Evolutionary conservation across 2,113 vertebrate genomes (phyloP).

Genomic region (Prunella fulvescens): DNA sequence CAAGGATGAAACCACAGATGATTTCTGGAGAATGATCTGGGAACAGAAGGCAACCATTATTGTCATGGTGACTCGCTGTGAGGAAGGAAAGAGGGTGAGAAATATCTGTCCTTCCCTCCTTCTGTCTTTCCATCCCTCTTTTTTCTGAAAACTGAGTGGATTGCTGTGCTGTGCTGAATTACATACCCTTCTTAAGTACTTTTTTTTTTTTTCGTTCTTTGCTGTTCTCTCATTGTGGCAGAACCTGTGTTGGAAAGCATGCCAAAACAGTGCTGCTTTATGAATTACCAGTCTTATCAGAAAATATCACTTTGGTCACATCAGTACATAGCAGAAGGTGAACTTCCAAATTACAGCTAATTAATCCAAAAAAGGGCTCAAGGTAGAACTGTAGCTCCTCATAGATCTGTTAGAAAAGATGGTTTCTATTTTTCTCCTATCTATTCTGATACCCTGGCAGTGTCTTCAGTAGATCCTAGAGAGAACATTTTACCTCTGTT

Average conservation of each 20-base stretch:
- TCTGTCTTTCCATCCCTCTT: neutral
- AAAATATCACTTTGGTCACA: neutral
- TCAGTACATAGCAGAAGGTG: neutral
- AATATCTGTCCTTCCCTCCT: neutral
- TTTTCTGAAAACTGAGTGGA: neutral
- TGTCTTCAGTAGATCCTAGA: neutral
- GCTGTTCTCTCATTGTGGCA: neutral
- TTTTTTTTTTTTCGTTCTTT: neutral
- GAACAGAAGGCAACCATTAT: conserved; percentile 95
- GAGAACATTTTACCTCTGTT: neutral
- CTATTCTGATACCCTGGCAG: neutral
- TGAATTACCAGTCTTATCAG: neutral
- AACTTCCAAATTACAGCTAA: neutral
- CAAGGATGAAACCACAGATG: conserved; percentile 89
- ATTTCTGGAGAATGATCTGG: conserved; percentile 99
- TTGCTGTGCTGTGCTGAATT: neutral
- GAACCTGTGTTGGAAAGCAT: neutral
- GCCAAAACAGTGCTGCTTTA: neutral
- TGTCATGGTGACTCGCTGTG: conserved; percentile 97
- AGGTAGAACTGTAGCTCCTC: neutral
- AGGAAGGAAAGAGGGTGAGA: conserved; percentile 92
- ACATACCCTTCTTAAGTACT: neutral
- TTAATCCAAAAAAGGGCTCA: neutral
- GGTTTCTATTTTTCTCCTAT: neutral
- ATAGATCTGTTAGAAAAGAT: neutral